Conservation (phyloP, 2,888 invertebrate genomes). For the Leucania comma region DNA sequence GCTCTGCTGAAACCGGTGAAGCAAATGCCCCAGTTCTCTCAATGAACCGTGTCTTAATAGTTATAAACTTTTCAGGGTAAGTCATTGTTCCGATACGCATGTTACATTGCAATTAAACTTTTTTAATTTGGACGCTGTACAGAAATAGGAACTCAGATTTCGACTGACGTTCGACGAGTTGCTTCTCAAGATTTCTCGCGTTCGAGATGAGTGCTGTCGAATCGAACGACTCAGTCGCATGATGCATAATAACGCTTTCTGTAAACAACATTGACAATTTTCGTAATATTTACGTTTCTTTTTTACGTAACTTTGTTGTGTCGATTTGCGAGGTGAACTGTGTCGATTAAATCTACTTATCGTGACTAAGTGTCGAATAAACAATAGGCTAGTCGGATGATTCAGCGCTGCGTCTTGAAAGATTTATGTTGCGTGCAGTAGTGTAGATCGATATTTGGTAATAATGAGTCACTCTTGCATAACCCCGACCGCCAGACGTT, state of each 20-base stretch:
- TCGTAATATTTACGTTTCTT: conserved; percentile 75
- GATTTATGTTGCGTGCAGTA: conserved; percentile 66
- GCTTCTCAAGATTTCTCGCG: conserved; percentile 8
- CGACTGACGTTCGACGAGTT: conserved; percentile 30
- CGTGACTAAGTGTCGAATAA: conserved; percentile 75
- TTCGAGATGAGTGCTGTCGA: conserved; percentile 55
- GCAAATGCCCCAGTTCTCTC: conserved; percentile 39
- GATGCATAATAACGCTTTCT: conserved; percentile 64
- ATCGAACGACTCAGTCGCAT: conserved; percentile 66
- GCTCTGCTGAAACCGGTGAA: conserved; percentile 48
- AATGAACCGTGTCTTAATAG: conserved; percentile 51
- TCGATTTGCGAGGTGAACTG: conserved; percentile 54
- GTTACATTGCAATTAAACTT: conserved; percentile 48
- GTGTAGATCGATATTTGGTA: conserved; percentile 74
- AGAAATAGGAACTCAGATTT: conserved; percentile 32
- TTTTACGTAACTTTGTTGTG: conserved; percentile 73
- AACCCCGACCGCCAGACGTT: conserved; percentile 72
- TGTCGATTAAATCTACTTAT: conserved; percentile 59
- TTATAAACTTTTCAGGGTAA: conserved; percentile 44
- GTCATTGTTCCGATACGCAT: conserved; percentile 53
- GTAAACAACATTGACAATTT: conserved; percentile 68
- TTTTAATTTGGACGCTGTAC: conserved; percentile 23
- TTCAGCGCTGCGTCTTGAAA: conserved; percentile 71
- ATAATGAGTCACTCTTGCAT: conserved; percentile 80
- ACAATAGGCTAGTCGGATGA: conserved; percentile 75